A percentile compares a stretch with the other conserved stretches of the same genome.
Conservation (phyloP, 1,140 invertebrate genomes). For the Leptoteleia sp. region DNA sequence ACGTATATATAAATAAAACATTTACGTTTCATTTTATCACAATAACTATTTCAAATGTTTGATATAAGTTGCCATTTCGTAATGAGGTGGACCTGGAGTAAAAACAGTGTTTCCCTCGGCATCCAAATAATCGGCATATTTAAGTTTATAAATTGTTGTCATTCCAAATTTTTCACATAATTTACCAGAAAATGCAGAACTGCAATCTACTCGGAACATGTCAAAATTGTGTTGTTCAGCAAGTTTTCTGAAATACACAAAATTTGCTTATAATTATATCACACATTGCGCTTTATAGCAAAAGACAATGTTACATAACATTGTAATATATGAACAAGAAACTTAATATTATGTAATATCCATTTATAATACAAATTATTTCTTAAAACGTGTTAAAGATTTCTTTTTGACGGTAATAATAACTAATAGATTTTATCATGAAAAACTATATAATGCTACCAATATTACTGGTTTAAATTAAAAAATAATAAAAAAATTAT, state of each 20-base stretch:
- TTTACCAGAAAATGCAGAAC: conserved; percentile 86
- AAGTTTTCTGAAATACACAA: conserved; percentile 82
- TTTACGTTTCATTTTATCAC: conserved; percentile 28
- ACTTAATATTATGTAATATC: too few species aligned
- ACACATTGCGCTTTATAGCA: too few species aligned
- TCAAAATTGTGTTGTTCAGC: conserved; percentile 81
- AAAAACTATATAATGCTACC: too few species aligned
- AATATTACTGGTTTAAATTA: too few species aligned
- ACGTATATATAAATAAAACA: neutral
- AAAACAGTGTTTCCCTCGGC: conserved; percentile 83
- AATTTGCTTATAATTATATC: conserved; percentile 5
- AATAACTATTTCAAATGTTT: conserved; percentile 71
- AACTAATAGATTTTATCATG: too few species aligned
- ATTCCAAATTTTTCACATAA: conserved; percentile 86
- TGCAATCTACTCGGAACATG: conserved; percentile 83
- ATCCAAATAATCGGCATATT: conserved; percentile 84
- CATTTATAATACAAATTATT: too few species aligned
- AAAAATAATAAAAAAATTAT: too few species aligned
- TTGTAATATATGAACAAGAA: too few species aligned
- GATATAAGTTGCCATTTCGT: conserved; percentile 79
- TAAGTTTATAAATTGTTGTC: conserved; percentile 83
- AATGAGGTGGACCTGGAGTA: conserved; percentile 83
- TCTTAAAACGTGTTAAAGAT: too few species aligned
- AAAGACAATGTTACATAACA: too few species aligned
- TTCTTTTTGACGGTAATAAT: too few species aligned